phyloP scores from a whole-genome alignment of 1,140 invertebrate genomes.

The Diorhabda carinulata region DNA sequence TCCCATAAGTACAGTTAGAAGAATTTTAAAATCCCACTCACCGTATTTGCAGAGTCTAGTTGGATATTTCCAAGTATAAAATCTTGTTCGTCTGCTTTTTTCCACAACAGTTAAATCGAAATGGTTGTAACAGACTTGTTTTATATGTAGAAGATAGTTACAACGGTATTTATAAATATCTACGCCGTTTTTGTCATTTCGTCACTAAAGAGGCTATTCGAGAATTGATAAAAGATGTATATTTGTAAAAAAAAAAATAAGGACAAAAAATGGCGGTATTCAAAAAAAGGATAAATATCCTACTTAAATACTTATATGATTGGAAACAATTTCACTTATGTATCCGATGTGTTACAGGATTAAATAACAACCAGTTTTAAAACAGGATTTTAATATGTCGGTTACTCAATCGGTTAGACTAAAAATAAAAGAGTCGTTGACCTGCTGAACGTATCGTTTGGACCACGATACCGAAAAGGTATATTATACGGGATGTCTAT shows the following conservation, averaged over 20 bases:
- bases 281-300: no score
- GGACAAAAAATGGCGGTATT: no score
- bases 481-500: no score
- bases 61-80: background rate
- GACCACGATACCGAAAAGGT: background rate
- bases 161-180: background rate
- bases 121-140: background rate
- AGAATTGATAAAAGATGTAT: no score
- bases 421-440: background rate
- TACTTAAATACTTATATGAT: no score
- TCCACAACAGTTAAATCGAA: background rate
- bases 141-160: background rate
- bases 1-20: background rate
- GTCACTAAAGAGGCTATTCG: no score
- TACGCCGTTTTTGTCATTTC: no score
- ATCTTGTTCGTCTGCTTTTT: constrained; percentile 2
- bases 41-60: background rate
- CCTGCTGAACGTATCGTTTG: background rate
- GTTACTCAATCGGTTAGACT: background rate
- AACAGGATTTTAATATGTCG: background rate
- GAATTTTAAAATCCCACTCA: background rate
- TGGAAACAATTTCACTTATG: no score
- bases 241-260: no score
- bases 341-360: no score
- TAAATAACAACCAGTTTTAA: no score